Percentiles rank a stretch among this genome's conserved stretches.
Evolutionary conservation across 2,888 invertebrate species (phyloP).

Genomic region (Agriopis aurantiaria): DNA sequence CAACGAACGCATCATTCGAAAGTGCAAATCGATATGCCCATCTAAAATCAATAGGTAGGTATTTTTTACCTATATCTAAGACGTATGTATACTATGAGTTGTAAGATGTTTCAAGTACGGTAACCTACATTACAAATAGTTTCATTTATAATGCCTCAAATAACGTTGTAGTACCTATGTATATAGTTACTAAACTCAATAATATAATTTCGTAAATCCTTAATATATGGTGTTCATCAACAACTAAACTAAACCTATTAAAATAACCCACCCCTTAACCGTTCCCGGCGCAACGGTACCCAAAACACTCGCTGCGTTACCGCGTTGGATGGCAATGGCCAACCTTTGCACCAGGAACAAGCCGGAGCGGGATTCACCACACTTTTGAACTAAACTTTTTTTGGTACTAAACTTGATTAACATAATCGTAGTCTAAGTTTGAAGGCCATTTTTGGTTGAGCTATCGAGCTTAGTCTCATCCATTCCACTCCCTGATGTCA

Average conservation of each 20-base stretch:
- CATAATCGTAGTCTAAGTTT: neutral
- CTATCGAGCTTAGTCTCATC: neutral
- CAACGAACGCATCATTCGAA: slow-evolving; percentile 61
- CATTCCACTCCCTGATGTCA: neutral
- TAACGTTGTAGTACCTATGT: neutral
- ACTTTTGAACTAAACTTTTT: too few species aligned
- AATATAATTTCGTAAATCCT: too few species aligned
- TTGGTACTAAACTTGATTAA: neutral
- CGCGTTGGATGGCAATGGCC: too few species aligned
- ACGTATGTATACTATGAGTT: neutral
- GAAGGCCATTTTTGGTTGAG: neutral
- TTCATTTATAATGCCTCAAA: neutral
- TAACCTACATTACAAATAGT: slow-evolving; percentile 1
- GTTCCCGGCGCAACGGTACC: too few species aligned
- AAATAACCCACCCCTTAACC: too few species aligned
- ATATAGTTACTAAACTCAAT: neutral
- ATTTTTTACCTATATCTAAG: neutral
- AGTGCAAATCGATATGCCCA: slow-evolving; percentile 53
- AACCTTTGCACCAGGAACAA: too few species aligned
- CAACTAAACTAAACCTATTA: too few species aligned
- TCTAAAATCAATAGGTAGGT: slow-evolving; percentile 29
- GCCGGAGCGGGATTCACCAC: too few species aligned
- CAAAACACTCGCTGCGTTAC: too few species aligned
- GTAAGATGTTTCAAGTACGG: neutral
- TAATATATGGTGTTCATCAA: too few species aligned